These are phyloP conservation scores for Euphydryas editha DNA, from an alignment of 2,888 invertebrate genomes.

Conservation along the genomic window DNA sequence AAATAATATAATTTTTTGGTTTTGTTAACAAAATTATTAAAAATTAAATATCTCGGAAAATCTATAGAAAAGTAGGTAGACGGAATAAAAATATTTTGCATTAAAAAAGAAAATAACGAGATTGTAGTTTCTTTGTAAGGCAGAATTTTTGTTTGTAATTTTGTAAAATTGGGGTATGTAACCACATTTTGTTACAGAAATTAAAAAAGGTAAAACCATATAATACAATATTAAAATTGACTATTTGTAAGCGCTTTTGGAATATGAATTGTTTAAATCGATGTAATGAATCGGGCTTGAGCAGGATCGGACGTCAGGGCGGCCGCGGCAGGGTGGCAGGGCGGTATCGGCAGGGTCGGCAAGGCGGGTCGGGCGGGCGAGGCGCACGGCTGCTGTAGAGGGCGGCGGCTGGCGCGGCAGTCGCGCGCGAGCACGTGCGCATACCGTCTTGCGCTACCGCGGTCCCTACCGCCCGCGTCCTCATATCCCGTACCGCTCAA, in stretches of 20 bases:
- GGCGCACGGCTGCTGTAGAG: conserved; percentile 61
- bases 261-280: conserved; percentile 51
- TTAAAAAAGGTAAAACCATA: too few species aligned
- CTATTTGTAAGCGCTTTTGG: conserved; percentile 46
- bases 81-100: too few species aligned
- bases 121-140: not conserved
- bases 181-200: too few species aligned
- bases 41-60: too few species aligned
- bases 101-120: not conserved
- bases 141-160: too few species aligned
- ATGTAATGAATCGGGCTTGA: conserved; percentile 54
- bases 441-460: conserved; percentile 68
- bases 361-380: conserved; percentile 63
- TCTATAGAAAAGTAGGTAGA: not conserved
- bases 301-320: conserved; percentile 44
- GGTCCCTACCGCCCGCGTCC: conserved; percentile 56
- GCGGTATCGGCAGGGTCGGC: conserved; percentile 51
- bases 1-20: too few species aligned
- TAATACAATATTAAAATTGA: too few species aligned
- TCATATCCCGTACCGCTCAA: conserved; percentile 60
- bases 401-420: conserved; percentile 67
- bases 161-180: too few species aligned
- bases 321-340: conserved; percentile 39
- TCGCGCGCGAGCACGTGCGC: conserved; percentile 79
- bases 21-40: too few species aligned